Conservation (phyloP, 2,888 invertebrate genomes). For the Labia minor region DNA sequence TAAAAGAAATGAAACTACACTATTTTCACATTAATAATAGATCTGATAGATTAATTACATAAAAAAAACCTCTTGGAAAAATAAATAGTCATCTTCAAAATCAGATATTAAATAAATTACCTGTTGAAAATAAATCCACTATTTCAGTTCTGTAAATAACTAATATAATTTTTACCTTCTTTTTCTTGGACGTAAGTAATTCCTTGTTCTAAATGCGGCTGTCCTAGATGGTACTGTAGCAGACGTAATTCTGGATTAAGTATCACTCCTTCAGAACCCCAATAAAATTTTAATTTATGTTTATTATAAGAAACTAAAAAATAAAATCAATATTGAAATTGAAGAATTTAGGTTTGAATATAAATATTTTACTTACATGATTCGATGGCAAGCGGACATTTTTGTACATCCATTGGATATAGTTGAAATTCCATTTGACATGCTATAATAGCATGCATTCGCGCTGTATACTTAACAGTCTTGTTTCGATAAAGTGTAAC, state of each 20-base stretch:
- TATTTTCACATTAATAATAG: no score
- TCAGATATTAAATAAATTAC: no score
- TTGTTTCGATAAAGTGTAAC: slow-evolving; percentile 69
- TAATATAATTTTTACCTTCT: no score
- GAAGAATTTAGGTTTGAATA: not conserved
- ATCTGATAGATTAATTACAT: no score
- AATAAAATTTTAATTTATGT: slow-evolving; percentile 60
- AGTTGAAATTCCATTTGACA: slow-evolving; percentile 81
- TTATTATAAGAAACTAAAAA: slow-evolving; percentile 65
- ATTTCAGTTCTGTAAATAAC: no score
- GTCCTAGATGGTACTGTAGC: slow-evolving; percentile 65
- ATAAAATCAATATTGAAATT: slow-evolving; percentile 20
- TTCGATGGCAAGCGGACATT: slow-evolving; percentile 71
- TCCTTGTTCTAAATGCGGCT: slow-evolving; percentile 60
- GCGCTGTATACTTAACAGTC: slow-evolving; percentile 65
- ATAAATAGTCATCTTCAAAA: no score
- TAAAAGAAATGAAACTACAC: no score
- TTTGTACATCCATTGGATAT: slow-evolving; percentile 78
- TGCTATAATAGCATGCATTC: slow-evolving; percentile 76
- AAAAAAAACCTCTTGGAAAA: no score
- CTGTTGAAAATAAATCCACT: no score
- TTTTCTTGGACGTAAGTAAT: slow-evolving; percentile 66
- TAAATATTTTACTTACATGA: slow-evolving; percentile 57
- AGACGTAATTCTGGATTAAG: slow-evolving; percentile 69
- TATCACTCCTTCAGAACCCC: slow-evolving; percentile 64